A percentile compares a stretch with the other conserved stretches of the same genome.
These are phyloP conservation scores for Setipinna tenuifilis DNA, from an alignment of 2,797 vertebrate genomes.

Conservation along the genomic window DNA sequence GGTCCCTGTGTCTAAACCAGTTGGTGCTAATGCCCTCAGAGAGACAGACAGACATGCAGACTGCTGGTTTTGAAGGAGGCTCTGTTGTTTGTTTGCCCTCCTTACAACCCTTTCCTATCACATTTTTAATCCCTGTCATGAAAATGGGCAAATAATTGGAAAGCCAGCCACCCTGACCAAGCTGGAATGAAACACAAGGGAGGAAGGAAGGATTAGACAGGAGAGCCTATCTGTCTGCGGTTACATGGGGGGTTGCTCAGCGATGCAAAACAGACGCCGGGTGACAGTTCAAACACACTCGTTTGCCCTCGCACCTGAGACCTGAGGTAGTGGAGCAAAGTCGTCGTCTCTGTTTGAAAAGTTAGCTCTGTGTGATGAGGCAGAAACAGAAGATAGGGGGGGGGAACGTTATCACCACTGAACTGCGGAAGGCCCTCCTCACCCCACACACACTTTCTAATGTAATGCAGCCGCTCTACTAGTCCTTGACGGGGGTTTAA, in stretches of 20 bases:
- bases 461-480: constrained; percentile 57
- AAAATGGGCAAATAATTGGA: constrained; percentile 23
- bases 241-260: constrained; percentile 13
- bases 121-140: not conserved
- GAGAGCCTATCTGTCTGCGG: not conserved
- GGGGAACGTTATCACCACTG: constrained; percentile 62
- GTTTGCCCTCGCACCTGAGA: constrained; percentile 47
- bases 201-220: constrained; percentile 40
- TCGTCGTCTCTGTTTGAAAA: constrained; percentile 70
- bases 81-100: not conserved
- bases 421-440: constrained; percentile 57
- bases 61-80: not conserved
- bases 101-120: not conserved
- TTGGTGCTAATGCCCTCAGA: no score
- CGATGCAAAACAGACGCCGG: constrained; percentile 61
- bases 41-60: not conserved
- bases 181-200: constrained; percentile 14
- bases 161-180: constrained; percentile 5
- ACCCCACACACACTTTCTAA: constrained; percentile 52
- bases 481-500: constrained; percentile 62
- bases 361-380: constrained; percentile 65
- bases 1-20: not conserved
- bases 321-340: constrained; percentile 36
- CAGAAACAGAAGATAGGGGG: constrained; percentile 48
- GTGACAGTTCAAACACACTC: constrained; percentile 59